These are phyloP conservation scores for Corythornis madagascariensis DNA, from an alignment of 2,113 vertebrate genomes.

Conservation along the genomic window DNA sequence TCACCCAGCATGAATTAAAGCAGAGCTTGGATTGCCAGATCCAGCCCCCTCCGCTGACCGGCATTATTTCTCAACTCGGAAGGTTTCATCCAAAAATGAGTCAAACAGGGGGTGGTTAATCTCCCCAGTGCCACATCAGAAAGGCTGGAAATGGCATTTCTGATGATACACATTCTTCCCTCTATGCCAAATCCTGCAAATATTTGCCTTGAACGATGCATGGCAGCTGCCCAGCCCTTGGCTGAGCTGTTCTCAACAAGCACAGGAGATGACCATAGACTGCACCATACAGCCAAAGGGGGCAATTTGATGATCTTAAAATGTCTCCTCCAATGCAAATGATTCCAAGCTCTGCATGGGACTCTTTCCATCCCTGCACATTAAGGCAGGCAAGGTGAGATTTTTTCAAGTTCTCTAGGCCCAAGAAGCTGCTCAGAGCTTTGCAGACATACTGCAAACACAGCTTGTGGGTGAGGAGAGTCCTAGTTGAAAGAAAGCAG, in stretches of 20 bases:
- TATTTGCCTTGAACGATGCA: neutral
- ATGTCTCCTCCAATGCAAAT: neutral
- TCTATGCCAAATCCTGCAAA: conserved; percentile 32
- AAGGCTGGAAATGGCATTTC: conserved; percentile 34
- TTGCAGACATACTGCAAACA: neutral
- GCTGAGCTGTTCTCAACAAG: neutral
- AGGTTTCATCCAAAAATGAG: conserved; percentile 60
- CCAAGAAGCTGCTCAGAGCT: neutral
- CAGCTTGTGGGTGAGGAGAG: neutral
- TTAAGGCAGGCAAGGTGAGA: neutral
- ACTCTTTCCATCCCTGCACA: neutral
- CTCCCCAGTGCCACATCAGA: conserved; percentile 55
- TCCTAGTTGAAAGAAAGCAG: neutral
- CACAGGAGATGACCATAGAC: neutral
- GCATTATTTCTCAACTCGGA: conserved; percentile 44
- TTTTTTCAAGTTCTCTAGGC: neutral
- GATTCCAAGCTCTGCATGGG: neutral
- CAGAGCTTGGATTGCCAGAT: neutral
- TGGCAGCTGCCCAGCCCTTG: neutral
- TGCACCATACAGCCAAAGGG: neutral
- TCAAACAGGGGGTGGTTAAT: conserved; percentile 50
- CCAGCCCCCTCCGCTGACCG: neutral
- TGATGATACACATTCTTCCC: conserved; percentile 1
- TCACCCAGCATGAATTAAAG: neutral
- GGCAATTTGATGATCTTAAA: neutral